A percentile compares a stretch with the other conserved stretches of the same genome.
Conservation (phyloP, 2,888 invertebrate genomes). For the Microctonus hyperodae region DNA sequence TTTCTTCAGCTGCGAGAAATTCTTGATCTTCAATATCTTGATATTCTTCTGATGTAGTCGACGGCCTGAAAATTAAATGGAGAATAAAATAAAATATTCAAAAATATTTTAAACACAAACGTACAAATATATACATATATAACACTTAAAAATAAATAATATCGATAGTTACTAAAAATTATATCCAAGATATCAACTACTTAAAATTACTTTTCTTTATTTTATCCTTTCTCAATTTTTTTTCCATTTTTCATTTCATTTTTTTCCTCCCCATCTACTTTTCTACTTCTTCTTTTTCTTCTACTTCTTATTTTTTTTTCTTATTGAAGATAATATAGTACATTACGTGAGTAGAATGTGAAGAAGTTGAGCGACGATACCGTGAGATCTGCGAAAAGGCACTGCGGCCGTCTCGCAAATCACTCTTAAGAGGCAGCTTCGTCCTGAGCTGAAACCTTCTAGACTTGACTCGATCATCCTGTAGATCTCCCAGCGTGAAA, state of each 20-base stretch:
- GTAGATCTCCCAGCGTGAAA: slow-evolving; percentile 57
- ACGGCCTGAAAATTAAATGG: slow-evolving; percentile 70
- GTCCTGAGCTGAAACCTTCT: slow-evolving; percentile 52
- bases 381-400: slow-evolving; percentile 73
- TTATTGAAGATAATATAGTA: slow-evolving; percentile 2
- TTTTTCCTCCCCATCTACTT: background rate
- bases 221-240: too few relatives aligned
- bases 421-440: slow-evolving; percentile 76
- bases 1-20: slow-evolving; percentile 72
- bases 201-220: too few relatives aligned
- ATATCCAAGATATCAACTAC: too few relatives aligned
- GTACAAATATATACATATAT: too few relatives aligned
- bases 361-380: slow-evolving; percentile 76
- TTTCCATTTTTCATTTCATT: background rate
- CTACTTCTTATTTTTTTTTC: background rate
- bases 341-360: slow-evolving; percentile 74
- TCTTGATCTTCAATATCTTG: slow-evolving; percentile 73
- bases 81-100: background rate
- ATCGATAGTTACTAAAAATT: too few relatives aligned
- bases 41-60: slow-evolving; percentile 70
- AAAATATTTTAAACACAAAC: background rate
- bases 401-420: slow-evolving; percentile 80
- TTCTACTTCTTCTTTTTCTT: background rate
- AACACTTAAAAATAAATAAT: too few relatives aligned
- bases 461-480: slow-evolving; percentile 52